A percentile compares a stretch with the other conserved stretches of the same genome.
phyloP scores from a whole-genome alignment of 2,113 vertebrate species.

The Orthonyx spaldingii region DNA sequence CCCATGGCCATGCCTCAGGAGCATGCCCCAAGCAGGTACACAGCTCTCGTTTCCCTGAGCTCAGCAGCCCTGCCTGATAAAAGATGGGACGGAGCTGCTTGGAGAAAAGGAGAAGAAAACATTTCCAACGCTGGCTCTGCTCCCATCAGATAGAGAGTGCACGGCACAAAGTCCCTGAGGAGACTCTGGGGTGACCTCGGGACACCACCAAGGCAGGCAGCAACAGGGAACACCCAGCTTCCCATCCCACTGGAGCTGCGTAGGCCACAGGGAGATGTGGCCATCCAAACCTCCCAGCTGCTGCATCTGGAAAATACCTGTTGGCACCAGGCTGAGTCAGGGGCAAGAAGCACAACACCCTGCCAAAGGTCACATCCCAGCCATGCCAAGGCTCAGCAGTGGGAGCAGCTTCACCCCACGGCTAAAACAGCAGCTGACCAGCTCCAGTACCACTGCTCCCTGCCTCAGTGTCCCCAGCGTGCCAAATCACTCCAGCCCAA shows the following conservation, averaged over 20 bases:
- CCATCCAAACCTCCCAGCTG: neutral
- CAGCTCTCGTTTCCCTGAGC: neutral
- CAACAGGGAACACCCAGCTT: accelerated
- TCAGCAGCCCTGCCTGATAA: conserved; percentile 35
- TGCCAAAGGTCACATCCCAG: accelerated
- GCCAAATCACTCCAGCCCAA: neutral
- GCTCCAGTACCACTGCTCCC: neutral
- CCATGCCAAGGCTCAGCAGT: neutral
- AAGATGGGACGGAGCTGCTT: neutral
- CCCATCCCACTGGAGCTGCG: neutral
- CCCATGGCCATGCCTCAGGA: neutral
- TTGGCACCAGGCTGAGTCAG: accelerated
- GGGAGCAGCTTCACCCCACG: neutral
- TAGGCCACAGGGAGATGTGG: neutral
- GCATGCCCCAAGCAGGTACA: neutral
- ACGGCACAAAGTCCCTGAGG: neutral
- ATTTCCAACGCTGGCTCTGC: neutral
- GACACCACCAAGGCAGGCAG: neutral
- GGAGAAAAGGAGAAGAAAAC: neutral
- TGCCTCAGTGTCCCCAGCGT: neutral
- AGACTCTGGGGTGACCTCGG: neutral
- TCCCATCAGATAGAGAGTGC: conserved; percentile 16
- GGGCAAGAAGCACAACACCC: neutral
- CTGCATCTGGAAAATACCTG: neutral
- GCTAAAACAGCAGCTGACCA: neutral